Percentiles rank a stretch among this genome's conserved stretches.
Conservation (phyloP, 2,888 invertebrate species). For the Aphodius granarius region DNA sequence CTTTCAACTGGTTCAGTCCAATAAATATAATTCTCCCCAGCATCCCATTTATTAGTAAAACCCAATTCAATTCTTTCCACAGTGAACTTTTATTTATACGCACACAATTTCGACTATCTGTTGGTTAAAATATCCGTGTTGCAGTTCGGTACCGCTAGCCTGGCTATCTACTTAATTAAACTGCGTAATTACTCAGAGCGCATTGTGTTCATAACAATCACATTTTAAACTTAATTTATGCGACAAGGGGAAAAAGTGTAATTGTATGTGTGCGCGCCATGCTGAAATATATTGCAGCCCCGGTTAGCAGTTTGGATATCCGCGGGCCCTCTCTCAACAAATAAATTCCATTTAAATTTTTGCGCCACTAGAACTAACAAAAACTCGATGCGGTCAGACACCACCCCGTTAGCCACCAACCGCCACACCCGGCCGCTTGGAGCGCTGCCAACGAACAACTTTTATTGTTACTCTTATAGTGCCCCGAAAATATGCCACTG, state of each 20-base stretch:
- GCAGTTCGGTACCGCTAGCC: background rate
- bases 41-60: background rate
- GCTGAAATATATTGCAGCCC: background rate
- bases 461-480: background rate
- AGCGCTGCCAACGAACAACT: slow-evolving; percentile 6
- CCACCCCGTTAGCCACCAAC: background rate
- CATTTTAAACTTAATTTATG: background rate
- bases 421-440: background rate
- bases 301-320: background rate
- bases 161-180: background rate
- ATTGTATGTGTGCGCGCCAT: background rate
- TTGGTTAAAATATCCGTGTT: background rate
- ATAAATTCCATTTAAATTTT: background rate
- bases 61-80: background rate
- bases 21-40: background rate
- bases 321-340: background rate
- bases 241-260: background rate
- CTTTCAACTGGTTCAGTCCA: background rate
- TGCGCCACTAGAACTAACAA: background rate
- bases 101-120: background rate
- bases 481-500: slow-evolving; percentile 10
- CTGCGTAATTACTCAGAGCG: background rate
- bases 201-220: background rate
- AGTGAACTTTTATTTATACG: background rate
- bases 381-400: slow-evolving; percentile 2